Evolutionary conservation across 1,140 invertebrate genomes (phyloP), one percentile per base, ranked within the genome.

Genomic region (Pseudobourletiella spinata): DNA sequence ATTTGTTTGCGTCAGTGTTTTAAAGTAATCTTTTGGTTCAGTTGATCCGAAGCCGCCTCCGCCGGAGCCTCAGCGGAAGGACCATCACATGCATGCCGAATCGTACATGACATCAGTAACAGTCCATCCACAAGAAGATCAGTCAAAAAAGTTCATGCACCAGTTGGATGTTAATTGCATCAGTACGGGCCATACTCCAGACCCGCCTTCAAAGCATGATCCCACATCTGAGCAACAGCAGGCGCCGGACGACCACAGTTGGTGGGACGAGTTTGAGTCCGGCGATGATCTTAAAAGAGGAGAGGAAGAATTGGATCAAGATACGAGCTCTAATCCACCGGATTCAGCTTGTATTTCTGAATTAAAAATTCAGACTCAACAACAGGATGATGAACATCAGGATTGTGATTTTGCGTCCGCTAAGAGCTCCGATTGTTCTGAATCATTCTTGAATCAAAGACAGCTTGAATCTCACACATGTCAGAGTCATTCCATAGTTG

Each of bases 181-280:
- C 18, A 6, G 8, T 35, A 18, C 18, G 6, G 29, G 24, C 26
- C 2, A 22, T 1, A n/a, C 29, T 2, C 48, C 30, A 39, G 18
- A 59, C 2, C 62, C 46, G 0, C 30, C 57, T 20, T 43, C 43
- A 1, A 26, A 30, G 1, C 25, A 39, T 2, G 46, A 30, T 16
- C 26, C n/a, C 4, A 1, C 51, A 8, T 15, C 46, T 3, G 20
- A 42, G 32, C 51, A 61, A 16, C 51, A 24, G 3, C 50, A 25
- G 16, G 2, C 42, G 1, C 2, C 18, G 32, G 32, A 39, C n/a
- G 32, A 39, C n/a, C 32, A 39, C n/a, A 18, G 24, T 43, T 65
- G 63, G 63, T 61, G 58, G 59, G 63, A 65, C 29, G 63, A 61
- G 15, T 65, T 65, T 57, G 63, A 65, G 8, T 57, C 58, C 0